Base-by-base conservation (phyloP, 2,113 vertebrate genomes). In the Melanotaenia duboulayi region DNA sequence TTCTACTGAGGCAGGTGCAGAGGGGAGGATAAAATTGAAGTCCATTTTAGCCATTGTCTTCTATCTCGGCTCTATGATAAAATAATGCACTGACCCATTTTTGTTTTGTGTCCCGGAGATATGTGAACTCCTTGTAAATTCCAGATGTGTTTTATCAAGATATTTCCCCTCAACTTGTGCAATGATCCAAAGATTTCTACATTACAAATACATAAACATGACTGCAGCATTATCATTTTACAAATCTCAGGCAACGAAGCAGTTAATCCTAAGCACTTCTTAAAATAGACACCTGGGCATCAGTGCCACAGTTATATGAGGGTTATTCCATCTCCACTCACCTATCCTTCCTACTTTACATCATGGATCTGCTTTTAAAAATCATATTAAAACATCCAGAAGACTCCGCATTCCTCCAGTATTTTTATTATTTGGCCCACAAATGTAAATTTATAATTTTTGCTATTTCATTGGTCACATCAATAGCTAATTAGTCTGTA, bases 1-100 rank as follows among this genome's bases (percentile, higher is more conserved):
- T 48, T 83, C 56, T 70, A 61, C 63, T 13, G 17, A 60, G 58
- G 60, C 72, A 87, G 76, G 79, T 80, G 76, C 71, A 74, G 35
- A 62, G 50, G 35, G 39, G 40, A 76, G 24, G 66, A 66, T 67
- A 52, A 80, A 74, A 56, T 55, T n/a, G 8, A 67, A 63, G 50
- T 65, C 55, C 4, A 28, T 76, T 81, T 65, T 35, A 37, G 64
- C 62, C 61, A 28, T 11, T 58, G 59, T 52, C 66, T 72, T 49
- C 46, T n/a, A 25, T 12, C 25, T 32, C 54, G 56, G 51, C 48
- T 61, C 20, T 40, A 7, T 76, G 61, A 86, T 62, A 58, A 83
- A 74, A 60, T 54, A 59, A 68, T 59, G 42, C 22, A 10, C 11
- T 4, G 1, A 28, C 71, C 51, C n/a, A 50, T 55, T 69, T 67